Evolutionary conservation across 2,888 invertebrate genomes (phyloP).

Genomic region (Xestobium rufovillosum): DNA sequence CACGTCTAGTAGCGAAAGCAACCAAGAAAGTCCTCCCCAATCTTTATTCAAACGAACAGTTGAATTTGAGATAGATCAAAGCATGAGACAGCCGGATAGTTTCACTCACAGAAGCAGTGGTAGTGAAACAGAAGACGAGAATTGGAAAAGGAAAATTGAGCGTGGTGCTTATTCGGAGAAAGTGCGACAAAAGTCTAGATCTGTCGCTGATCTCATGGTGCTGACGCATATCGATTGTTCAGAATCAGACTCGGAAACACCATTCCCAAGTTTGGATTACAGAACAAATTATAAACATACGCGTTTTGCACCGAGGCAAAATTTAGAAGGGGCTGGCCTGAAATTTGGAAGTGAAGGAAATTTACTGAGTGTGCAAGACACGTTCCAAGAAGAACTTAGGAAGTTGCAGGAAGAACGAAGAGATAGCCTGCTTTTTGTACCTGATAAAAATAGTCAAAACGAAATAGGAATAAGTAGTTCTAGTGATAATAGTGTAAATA

Average conservation of each 20-base stretch:
- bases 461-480: slow-evolving; percentile 14
- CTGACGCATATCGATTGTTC: slow-evolving; percentile 58
- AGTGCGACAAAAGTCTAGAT: slow-evolving; percentile 58
- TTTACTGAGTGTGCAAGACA: slow-evolving; percentile 47
- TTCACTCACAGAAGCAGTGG: slow-evolving; percentile 42
- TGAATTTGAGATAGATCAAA: slow-evolving; percentile 19
- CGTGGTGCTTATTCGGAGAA: slow-evolving; percentile 53
- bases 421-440: slow-evolving; percentile 43
- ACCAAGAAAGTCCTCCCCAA: slow-evolving; percentile 13
- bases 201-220: slow-evolving; percentile 60
- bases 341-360: slow-evolving; percentile 52
- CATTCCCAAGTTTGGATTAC: slow-evolving; percentile 40
- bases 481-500: slow-evolving; percentile 15
- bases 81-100: slow-evolving; percentile 33
- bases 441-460: slow-evolving; percentile 35
- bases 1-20: slow-evolving; percentile 42
- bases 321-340: slow-evolving; percentile 35
- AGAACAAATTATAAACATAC: slow-evolving; percentile 39
- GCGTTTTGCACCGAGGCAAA: slow-evolving; percentile 37
- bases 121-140: slow-evolving; percentile 58
- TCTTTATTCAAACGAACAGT: slow-evolving; percentile 7
- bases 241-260: slow-evolving; percentile 52
- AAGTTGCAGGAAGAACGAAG: slow-evolving; percentile 43
- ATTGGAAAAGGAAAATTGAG: slow-evolving; percentile 53
- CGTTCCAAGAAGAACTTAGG: slow-evolving; percentile 49